phyloP scores from a whole-genome alignment of 92 coral and sea anemone species.

The Porites cylindrica region DNA sequence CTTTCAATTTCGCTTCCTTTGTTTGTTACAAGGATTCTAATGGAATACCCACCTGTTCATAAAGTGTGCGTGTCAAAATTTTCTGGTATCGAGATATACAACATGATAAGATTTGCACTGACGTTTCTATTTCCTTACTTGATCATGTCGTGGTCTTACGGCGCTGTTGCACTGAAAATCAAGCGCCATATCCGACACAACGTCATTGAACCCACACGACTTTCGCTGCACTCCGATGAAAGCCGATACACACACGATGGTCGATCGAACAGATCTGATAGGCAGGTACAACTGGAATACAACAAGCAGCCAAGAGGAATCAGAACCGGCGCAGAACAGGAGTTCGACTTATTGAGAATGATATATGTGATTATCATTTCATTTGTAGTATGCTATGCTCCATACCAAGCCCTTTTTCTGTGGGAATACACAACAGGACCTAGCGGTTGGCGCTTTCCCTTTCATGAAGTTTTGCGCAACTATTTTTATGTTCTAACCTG shows the following conservation, averaged over 20 bases:
- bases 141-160: conserved; percentile 74
- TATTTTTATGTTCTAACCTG: too few relatives aligned
- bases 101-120: conserved; percentile 53
- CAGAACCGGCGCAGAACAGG: conserved; percentile 39
- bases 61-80: conserved; percentile 29
- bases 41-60: not conserved
- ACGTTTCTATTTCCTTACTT: conserved; percentile 67
- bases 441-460: too few relatives aligned
- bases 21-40: conserved; percentile 34
- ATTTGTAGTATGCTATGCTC: conserved; percentile 76
- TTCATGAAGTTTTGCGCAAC: too few relatives aligned
- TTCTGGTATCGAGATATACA: conserved; percentile 10
- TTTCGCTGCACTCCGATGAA: conserved; percentile 25
- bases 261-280: not conserved
- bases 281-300: conserved; percentile 5
- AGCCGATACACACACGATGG: not conserved
- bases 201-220: conserved; percentile 27
- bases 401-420: conserved; percentile 71
- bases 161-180: conserved; percentile 72
- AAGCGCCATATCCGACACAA: conserved; percentile 59
- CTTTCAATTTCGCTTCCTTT: conserved; percentile 58
- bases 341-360: conserved; percentile 77
- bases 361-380: conserved; percentile 80
- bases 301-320: not conserved
- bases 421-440: conserved; percentile 49